A percentile compares a stretch with the other conserved stretches of the same genome.
These are phyloP conservation scores for Blomia tropicalis DNA, from an alignment of 2,888 invertebrate genomes.

Conservation along the genomic window DNA sequence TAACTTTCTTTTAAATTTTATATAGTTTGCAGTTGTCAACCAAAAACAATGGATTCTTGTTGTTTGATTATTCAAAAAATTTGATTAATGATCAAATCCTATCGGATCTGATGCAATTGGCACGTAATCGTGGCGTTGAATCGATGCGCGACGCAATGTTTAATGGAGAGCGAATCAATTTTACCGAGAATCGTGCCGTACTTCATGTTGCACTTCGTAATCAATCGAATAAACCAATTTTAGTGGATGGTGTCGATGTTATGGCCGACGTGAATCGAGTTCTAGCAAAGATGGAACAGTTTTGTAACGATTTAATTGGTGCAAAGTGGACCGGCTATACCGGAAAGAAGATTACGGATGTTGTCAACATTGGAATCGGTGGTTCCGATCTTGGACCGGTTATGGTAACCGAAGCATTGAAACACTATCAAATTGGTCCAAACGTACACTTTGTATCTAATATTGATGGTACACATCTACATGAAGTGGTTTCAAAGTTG, in stretches of 20 bases:
- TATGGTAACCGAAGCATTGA: constrained; percentile 96
- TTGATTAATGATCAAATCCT: constrained; percentile 62
- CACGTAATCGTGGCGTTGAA: constrained; percentile 58
- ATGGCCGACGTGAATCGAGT: constrained; percentile 82
- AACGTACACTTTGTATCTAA: constrained; percentile 92
- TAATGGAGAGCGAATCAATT: constrained; percentile 82
- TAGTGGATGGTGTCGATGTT: constrained; percentile 67
- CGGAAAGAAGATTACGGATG: constrained; percentile 84
- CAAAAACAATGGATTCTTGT: constrained; percentile 37
- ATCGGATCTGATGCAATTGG: constrained; percentile 57
- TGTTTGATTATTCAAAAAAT: constrained; percentile 94
- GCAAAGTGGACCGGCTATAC: constrained; percentile 57
- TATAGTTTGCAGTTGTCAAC: constrained; percentile 26
- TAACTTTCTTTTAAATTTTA: not conserved
- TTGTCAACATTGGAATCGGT: constrained; percentile 97
- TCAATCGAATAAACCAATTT: constrained; percentile 55
- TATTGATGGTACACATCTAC: constrained; percentile 95
- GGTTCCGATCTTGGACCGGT: constrained; percentile 96
- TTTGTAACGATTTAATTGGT: constrained; percentile 41
- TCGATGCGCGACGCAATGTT: constrained; percentile 80
- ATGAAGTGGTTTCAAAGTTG: constrained; percentile 72
- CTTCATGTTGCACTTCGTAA: constrained; percentile 86
- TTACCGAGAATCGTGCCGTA: constrained; percentile 89
- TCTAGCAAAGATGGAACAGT: constrained; percentile 82
- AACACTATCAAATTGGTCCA: constrained; percentile 59